Evolutionary conservation across 2,113 vertebrate genomes (phyloP).

Genomic region (Lonchura striata): DNA sequence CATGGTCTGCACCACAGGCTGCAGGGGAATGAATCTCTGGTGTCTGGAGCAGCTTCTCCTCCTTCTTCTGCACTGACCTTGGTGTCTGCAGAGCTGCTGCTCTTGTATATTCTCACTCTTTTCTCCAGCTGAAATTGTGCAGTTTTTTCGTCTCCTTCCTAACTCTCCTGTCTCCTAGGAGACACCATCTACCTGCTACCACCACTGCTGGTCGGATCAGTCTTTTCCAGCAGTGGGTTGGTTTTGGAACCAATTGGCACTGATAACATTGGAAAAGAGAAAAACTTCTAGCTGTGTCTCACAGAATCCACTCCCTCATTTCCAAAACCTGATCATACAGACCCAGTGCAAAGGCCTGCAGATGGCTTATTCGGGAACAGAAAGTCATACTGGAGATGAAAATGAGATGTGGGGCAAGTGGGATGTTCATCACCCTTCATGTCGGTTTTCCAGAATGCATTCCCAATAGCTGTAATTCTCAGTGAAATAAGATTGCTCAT

Average conservation of each 20-base stretch:
- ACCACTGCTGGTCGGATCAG: fast-evolving
- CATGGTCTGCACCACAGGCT: fast-evolving
- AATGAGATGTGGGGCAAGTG: neutral
- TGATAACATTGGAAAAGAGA: fast-evolving
- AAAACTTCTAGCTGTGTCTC: neutral
- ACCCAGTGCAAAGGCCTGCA: neutral
- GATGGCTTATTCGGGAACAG: neutral
- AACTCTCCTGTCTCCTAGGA: neutral
- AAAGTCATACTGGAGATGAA: neutral
- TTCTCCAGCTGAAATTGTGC: neutral
- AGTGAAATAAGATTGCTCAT: neutral
- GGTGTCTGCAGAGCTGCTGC: neutral
- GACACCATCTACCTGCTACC: neutral
- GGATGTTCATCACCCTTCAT: neutral
- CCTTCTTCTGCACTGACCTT: neutral
- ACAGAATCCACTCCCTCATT: neutral
- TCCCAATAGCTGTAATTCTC: neutral
- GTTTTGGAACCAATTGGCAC: neutral
- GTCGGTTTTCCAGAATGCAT: neutral
- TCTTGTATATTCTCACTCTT: neutral
- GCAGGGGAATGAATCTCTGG: neutral
- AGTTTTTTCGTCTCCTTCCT: neutral
- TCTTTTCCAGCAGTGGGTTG: fast-evolving
- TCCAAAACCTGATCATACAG: neutral
- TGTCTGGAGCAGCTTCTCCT: fast-evolving